Base-by-base conservation (phyloP, 2,113 vertebrate species). In the Lasiurus borealis region DNA sequence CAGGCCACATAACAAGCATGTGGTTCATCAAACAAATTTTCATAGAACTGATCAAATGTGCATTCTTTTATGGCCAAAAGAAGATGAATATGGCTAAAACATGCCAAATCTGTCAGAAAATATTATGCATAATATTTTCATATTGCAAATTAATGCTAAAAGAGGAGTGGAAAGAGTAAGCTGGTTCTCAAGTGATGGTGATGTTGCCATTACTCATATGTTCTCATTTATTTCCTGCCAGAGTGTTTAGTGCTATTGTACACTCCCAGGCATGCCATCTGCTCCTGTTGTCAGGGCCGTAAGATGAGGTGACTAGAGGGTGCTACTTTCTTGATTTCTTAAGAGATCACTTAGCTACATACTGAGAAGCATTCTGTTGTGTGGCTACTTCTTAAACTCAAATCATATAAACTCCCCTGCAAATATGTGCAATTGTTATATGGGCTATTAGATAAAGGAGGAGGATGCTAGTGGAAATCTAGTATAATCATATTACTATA, bases 341-440 rank as follows among this genome's bases (percentile, higher is more conserved):
- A 90, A 83, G 40, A 86, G 64, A 93, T 91, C 69, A 88, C 25
- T 88, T 96, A 91, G 69, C 68, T 88, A 23, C 83, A 76, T 14
- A 87, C 69, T 91, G 93, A 88, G 88, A 85, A 76, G 23, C 59
- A 92, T 82, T 96, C 66, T 96, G 77, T 91, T 83, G 72, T 85
- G 71, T 83, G 75, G 34, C 21, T 57, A 85, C 40, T 84, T 82
- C 14, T 29, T 71, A 46, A 62, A 88, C 27, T 94, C 85, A 93
- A 86, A 95, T 86, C 69, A 44, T 50, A 91, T 86, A 66, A 90
- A 76, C n/a, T 73, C 50, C 85, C 44, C 10, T 76, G 10, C 2
- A 92, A 83, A 86, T 75, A 66, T 62, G 50, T 66, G n/a, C 29
- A 27, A 48, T 76, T 90, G 52, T 64, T 83, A 71, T 18, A 12